Conservation (phyloP, 2,888 invertebrate genomes). For the Chymomyza caudatula region DNA sequence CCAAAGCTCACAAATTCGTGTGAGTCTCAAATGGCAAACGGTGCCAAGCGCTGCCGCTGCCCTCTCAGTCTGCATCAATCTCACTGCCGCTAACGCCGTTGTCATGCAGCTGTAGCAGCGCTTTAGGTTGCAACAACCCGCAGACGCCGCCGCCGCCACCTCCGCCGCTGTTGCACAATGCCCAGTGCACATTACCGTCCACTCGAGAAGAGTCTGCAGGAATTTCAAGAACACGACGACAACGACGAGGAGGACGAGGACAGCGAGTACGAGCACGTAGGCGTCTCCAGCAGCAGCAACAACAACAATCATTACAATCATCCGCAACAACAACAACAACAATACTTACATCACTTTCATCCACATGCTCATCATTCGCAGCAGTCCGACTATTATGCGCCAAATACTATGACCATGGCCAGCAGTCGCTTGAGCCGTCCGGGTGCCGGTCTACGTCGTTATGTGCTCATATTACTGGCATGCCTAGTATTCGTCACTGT, state of each 20-base stretch:
- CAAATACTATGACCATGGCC: neutral
- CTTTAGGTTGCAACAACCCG: too few species aligned
- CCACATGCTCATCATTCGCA: slow-evolving; percentile 3
- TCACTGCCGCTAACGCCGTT: neutral
- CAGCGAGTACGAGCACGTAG: slow-evolving; percentile 1
- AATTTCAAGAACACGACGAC: slow-evolving; percentile 21
- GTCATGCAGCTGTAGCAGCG: slow-evolving; percentile 14
- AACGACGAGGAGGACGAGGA: slow-evolving; percentile 25
- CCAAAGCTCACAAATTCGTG: neutral
- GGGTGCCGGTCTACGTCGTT: neutral
- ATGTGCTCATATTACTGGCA: neutral
- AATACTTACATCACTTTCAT: neutral
- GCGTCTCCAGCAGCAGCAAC: neutral
- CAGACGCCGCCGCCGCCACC: slow-evolving; percentile 3
- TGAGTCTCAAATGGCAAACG: slow-evolving; percentile 44
- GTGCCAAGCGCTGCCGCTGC: slow-evolving; percentile 13
- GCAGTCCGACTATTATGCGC: neutral
- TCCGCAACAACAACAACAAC: slow-evolving; percentile 12
- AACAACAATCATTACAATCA: neutral
- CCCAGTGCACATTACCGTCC: slow-evolving; percentile 63
- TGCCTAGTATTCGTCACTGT: neutral
- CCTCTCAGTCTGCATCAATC: neutral
- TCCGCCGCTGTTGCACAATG: slow-evolving; percentile 36
- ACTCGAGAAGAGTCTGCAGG: slow-evolving; percentile 38
- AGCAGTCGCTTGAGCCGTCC: neutral